Percentiles rank a stretch among this genome's conserved stretches.
phyloP scores from a whole-genome alignment of 2,797 vertebrate genomes.

The Amblyraja radiata region DNA sequence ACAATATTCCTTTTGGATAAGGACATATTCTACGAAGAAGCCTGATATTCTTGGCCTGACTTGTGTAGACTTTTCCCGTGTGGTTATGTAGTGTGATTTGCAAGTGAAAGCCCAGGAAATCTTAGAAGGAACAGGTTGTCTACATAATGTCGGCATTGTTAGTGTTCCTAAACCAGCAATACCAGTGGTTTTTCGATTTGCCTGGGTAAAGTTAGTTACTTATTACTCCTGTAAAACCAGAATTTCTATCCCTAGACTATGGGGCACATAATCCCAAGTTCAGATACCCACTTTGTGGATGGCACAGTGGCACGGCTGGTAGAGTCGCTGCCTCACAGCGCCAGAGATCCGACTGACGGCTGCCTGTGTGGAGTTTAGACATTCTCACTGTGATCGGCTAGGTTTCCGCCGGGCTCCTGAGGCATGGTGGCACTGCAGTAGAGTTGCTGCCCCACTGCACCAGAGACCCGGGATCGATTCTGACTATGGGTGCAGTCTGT shows the following conservation, averaged over 20 bases:
- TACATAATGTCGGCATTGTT: constrained; percentile 2
- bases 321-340: no score
- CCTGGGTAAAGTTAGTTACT: not conserved
- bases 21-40: not conserved
- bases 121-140: constrained; percentile 15
- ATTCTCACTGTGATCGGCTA: no score
- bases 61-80: not conserved
- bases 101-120: constrained; percentile 13
- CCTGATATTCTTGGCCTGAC: constrained; percentile 3
- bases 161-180: not conserved
- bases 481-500: no score
- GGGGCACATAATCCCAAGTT: no score
- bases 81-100: constrained; percentile 12
- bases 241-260: not conserved
- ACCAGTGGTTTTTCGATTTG: not conserved
- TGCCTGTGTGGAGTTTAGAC: no score
- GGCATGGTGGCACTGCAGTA: no score
- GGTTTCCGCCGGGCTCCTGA: no score
- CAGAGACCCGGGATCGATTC: no score
- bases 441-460: no score
- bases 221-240: not conserved
- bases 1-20: constrained; percentile 22
- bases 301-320: no score
- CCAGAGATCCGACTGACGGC: no score
- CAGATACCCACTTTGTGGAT: not conserved